Evolutionary conservation across 2,797 vertebrate genomes (phyloP), one percentile per base, ranked within the genome.

Genomic region (Sparus aurata): DNA sequence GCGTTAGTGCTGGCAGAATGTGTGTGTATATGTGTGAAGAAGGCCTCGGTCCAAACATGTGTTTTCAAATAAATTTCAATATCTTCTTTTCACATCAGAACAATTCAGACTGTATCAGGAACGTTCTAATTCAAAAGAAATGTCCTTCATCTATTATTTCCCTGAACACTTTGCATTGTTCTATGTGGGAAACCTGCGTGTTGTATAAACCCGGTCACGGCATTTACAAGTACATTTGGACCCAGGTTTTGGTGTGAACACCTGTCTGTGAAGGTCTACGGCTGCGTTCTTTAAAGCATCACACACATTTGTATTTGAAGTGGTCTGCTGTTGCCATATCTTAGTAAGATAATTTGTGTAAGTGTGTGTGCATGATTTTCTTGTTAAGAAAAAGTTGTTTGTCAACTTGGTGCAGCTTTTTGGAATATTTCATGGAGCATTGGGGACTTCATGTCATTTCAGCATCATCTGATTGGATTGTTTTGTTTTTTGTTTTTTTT

Each of bases 181-280:
- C 64, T 68, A 0, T 69, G 64, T 69, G 71, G 73, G 1, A 17
- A 73, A 15, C 12, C 4, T 12, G 5, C 0, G 43, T 54, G 22
- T 22, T 47, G 38, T 22, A 57, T 5, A 55, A 70, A 52, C 18
- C 38, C 12, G 17, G 52, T 52, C 12, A 9, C 1, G 25, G 43
- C 27, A 20, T 84, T 84, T 83, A 53, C 73, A 74, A 69, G 86
- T 82, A 73, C 86, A 75, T 84, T 90, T 90, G 69, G 84, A 85
- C 67, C 53, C 63, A 20, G 74, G 77, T 65, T 73, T 75, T 67
- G 47, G 69, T 87, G 77, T 89, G 79, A 84, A 60, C 75, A 85
- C 80, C 38, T 46, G 49, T 76, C 60, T 67, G 69, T 88, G 30
- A 3, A 69, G 78, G 50, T 66, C 66, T 73, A 66, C 34, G 76